Evolutionary conservation across 2,113 vertebrate genomes (phyloP).

Genomic region (Podilymbus podiceps): DNA sequence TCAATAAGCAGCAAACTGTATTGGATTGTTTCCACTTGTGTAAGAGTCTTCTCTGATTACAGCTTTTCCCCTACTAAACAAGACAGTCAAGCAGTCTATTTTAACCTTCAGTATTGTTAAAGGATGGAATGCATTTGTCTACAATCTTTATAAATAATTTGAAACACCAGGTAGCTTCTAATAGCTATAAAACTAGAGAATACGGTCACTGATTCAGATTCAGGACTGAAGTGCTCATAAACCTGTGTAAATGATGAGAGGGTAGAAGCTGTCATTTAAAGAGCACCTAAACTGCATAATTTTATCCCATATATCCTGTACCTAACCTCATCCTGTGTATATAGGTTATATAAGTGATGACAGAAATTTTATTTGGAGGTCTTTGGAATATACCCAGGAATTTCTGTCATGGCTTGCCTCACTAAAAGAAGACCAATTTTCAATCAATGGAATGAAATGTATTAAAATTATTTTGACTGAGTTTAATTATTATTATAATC

Average conservation of each 20-base stretch:
- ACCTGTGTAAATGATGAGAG: background rate
- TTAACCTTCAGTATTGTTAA: background rate
- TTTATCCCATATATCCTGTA: slow-evolving; percentile 7
- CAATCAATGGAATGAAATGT: too few species aligned
- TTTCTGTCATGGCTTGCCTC: background rate
- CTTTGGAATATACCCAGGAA: background rate
- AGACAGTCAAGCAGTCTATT: background rate
- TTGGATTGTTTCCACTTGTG: background rate
- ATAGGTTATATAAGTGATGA: background rate
- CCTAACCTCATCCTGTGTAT: background rate
- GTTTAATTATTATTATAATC: slow-evolving; percentile 6
- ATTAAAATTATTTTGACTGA: background rate
- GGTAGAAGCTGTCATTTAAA: background rate
- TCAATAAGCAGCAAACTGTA: background rate
- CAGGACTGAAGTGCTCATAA: background rate
- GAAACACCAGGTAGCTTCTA: background rate
- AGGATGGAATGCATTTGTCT: background rate
- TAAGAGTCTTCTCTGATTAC: background rate
- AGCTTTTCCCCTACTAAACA: background rate
- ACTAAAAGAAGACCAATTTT: slow-evolving; percentile 14
- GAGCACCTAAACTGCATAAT: background rate
- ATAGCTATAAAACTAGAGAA: background rate
- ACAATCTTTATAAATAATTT: background rate
- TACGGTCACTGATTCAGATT: background rate
- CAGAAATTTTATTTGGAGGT: background rate